Conservation (phyloP, 2,113 vertebrate species). For the Beaufortia kweichowensis region DNA sequence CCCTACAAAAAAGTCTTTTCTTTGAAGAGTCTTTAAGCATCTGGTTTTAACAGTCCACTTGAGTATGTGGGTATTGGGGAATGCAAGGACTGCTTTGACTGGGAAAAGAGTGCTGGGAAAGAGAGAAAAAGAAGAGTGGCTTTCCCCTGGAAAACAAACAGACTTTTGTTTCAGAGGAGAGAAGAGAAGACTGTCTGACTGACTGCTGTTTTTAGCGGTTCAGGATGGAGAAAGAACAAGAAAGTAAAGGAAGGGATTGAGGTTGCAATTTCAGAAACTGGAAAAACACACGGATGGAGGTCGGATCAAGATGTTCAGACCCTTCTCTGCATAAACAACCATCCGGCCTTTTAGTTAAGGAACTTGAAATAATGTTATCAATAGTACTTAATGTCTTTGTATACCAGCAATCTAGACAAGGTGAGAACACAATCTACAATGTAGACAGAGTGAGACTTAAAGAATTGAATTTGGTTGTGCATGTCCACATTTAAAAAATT, state of each 20-base stretch:
- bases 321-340: not conserved
- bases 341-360: not conserved
- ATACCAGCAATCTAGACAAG: too few species aligned
- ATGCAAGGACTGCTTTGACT: constrained; percentile 46
- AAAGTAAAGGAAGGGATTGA: not conserved
- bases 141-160: constrained; percentile 48
- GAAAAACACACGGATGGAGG: not conserved
- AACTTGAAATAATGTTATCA: not conserved
- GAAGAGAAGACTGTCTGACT: constrained; percentile 30
- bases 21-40: constrained; percentile 48
- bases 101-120: constrained; percentile 35
- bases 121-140: constrained; percentile 44
- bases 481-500: not conserved
- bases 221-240: not conserved
- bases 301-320: not conserved
- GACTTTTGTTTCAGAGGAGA: constrained; percentile 50
- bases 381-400: not conserved
- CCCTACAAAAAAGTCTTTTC: constrained; percentile 9
- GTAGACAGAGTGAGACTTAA: not conserved
- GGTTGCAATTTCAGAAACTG: not conserved
- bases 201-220: not conserved
- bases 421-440: too few species aligned
- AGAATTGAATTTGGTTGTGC: not conserved
- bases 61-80: constrained; percentile 49
- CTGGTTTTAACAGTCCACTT: constrained; percentile 49